Conservation (phyloP, 1,140 invertebrate genomes). For the Drosophila pallidifrons region DNA sequence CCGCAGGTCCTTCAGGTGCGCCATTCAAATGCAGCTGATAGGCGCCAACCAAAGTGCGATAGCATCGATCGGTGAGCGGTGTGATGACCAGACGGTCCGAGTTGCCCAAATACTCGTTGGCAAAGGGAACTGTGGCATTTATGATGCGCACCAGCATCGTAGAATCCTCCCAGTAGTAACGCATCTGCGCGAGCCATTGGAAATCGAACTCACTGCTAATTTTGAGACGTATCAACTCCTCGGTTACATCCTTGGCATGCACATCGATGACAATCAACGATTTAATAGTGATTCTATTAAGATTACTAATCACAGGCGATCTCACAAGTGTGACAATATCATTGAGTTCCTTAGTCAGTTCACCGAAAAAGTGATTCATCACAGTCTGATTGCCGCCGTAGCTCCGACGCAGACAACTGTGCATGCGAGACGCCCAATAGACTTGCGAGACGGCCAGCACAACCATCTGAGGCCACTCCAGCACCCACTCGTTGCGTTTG, state of each 20-base stretch:
- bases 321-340: slow-evolving; percentile 88
- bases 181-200: slow-evolving; percentile 95
- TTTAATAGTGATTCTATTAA: slow-evolving; percentile 91
- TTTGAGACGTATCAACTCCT: slow-evolving; percentile 89
- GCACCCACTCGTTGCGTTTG: slow-evolving; percentile 90
- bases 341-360: slow-evolving; percentile 87
- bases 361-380: slow-evolving; percentile 86
- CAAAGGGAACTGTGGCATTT: slow-evolving; percentile 94
- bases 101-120: slow-evolving; percentile 96
- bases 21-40: slow-evolving; percentile 95
- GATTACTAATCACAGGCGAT: slow-evolving; percentile 86
- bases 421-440: slow-evolving; percentile 94
- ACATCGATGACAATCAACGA: slow-evolving; percentile 96
- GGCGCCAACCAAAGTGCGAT: slow-evolving; percentile 94
- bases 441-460: slow-evolving; percentile 94
- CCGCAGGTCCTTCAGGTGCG: slow-evolving; percentile 95
- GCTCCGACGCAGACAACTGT: slow-evolving; percentile 87
- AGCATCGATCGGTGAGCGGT: slow-evolving; percentile 93
- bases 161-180: slow-evolving; percentile 96
- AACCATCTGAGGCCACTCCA: slow-evolving; percentile 95
- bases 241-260: slow-evolving; percentile 95
- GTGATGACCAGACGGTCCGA: slow-evolving; percentile 91
- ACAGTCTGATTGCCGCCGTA: slow-evolving; percentile 86
- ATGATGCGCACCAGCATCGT: slow-evolving; percentile 93
- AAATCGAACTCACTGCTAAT: slow-evolving; percentile 93